phyloP scores from a whole-genome alignment of 2,888 invertebrate genomes.

The Parasteatoda lunata region DNA sequence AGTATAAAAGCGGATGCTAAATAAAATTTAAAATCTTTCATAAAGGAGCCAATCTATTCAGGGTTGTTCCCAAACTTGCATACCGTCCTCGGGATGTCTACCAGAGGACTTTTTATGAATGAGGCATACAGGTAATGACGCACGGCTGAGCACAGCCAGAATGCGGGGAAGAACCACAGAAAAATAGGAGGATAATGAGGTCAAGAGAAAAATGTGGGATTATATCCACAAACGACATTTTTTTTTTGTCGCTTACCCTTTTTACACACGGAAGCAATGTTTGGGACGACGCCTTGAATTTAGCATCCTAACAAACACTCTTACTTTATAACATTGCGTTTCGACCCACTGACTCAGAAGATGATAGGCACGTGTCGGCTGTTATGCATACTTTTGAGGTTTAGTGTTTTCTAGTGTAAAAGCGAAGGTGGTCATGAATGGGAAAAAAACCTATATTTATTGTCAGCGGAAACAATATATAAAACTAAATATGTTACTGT shows the following conservation, averaged over 20 bases:
- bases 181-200: background rate
- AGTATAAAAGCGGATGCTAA: no score
- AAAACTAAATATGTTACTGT: no score
- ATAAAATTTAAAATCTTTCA: background rate
- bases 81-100: background rate
- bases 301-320: background rate
- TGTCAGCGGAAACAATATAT: no score
- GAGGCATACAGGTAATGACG: background rate
- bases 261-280: background rate
- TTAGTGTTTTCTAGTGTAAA: background rate
- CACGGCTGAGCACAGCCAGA: background rate
- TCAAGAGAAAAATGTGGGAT: slow-evolving; percentile 3
- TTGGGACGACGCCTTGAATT: background rate
- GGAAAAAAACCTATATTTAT: no score
- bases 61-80: background rate
- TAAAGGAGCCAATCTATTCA: background rate
- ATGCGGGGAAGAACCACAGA: background rate
- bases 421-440: slow-evolving; percentile 2
- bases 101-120: background rate
- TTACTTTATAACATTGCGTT: background rate
- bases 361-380: background rate
- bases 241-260: background rate
- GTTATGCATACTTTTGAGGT: background rate
- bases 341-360: background rate
- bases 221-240: background rate